Conservation (phyloP, 2,113 vertebrate species). For the Spilogale gracilis region DNA sequence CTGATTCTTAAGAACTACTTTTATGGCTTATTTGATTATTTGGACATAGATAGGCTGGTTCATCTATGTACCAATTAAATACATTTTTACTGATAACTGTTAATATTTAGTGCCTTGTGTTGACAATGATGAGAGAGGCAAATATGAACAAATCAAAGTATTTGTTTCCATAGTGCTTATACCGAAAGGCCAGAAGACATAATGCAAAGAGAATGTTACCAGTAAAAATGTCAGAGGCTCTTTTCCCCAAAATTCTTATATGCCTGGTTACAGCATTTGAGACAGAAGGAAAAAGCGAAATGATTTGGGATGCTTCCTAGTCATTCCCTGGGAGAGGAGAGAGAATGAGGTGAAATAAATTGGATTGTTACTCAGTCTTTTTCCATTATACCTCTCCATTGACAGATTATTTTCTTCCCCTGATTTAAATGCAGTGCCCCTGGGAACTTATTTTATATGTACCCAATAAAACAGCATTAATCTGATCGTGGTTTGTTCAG, state of each 20-base stretch:
- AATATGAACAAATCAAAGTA: not conserved
- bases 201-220: not conserved
- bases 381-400: not conserved
- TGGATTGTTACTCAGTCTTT: conserved; percentile 8
- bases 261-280: not conserved
- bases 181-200: not conserved
- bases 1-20: not conserved
- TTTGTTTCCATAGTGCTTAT: conserved; percentile 37
- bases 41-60: not conserved
- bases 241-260: not conserved
- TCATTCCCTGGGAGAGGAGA: conserved; percentile 49
- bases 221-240: not conserved
- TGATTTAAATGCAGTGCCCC: conserved; percentile 41
- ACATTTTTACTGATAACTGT: not conserved
- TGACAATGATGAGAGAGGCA: conserved; percentile 10
- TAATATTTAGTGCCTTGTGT: not conserved
- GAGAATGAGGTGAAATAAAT: not conserved
- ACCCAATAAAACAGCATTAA: conserved; percentile 55
- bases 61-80: not conserved
- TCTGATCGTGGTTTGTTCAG: conserved; percentile 62
- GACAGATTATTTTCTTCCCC: not conserved
- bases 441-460: conserved; percentile 45
- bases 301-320: not conserved
- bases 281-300: not conserved
- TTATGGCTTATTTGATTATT: not conserved